A percentile compares a stretch with the other conserved stretches of the same genome.
Evolutionary conservation across 2,113 vertebrate species (phyloP).

Genomic region (Cichladusa arquata): DNA sequence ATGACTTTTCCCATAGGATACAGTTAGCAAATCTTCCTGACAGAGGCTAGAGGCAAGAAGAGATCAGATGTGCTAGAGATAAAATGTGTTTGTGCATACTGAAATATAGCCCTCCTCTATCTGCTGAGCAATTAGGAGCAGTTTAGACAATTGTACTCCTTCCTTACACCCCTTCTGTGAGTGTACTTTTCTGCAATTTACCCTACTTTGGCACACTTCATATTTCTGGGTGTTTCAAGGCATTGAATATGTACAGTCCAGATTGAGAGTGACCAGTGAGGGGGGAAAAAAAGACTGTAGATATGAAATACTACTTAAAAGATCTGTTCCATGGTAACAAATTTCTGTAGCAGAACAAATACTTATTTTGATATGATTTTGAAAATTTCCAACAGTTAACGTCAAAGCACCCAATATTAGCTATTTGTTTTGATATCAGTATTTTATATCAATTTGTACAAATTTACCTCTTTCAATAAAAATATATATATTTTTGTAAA

Average conservation of each 20-base stretch:
- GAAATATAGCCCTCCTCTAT: conserved; percentile 47
- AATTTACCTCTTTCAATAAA: neutral
- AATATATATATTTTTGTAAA: neutral
- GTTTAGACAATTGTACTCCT: conserved; percentile 9
- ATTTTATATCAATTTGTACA: neutral
- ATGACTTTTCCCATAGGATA: conserved; percentile 73
- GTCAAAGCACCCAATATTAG: conserved; percentile 18
- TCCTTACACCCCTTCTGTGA: neutral
- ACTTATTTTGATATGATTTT: conserved; percentile 3
- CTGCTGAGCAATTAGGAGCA: conserved; percentile 72
- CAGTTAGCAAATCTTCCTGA: conserved; percentile 79
- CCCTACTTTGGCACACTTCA: neutral
- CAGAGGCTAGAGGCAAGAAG: conserved; percentile 80
- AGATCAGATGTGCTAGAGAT: conserved; percentile 69
- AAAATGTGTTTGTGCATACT: conserved; percentile 59
- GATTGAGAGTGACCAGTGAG: neutral
- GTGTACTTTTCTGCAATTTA: neutral
- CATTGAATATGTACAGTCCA: neutral
- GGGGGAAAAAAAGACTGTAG: neutral
- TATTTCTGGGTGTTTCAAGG: neutral
- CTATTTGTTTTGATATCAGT: neutral
- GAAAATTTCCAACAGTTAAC: neutral
- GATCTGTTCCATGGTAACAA: neutral
- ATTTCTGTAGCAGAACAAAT: neutral
- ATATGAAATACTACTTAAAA: neutral